Conservation (phyloP, 2,113 vertebrate species). For the Leuciscus idus region DNA sequence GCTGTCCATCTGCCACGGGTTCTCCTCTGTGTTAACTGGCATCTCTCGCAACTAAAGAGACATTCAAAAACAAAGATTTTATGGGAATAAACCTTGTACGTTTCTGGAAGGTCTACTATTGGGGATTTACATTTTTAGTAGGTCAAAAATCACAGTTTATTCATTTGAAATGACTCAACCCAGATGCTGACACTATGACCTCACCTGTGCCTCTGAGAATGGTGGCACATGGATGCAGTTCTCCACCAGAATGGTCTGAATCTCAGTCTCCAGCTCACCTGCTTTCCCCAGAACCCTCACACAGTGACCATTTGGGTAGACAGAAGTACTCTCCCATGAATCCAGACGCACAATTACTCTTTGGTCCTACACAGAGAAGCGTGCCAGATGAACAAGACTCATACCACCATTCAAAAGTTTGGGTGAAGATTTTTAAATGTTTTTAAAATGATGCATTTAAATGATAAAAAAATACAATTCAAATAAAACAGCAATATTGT, state of each 20-base stretch:
- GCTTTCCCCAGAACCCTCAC: conserved; percentile 89
- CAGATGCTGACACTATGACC: conserved; percentile 8
- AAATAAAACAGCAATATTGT: background rate
- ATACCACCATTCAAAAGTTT: too few species aligned
- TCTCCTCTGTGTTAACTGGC: conserved; percentile 80
- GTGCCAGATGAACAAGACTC: background rate
- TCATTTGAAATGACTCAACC: background rate
- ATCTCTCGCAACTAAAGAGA: conserved; percentile 86
- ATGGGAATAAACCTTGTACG: background rate
- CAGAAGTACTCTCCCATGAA: conserved; percentile 90
- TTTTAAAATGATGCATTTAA: background rate
- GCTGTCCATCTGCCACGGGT: conserved; percentile 78
- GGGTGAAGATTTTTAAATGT: background rate
- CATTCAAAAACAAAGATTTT: conserved; percentile 14
- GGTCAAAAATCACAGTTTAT: background rate
- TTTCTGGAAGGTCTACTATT: background rate
- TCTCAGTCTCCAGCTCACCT: conserved; percentile 90
- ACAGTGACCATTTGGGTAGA: conserved; percentile 93
- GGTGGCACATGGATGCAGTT: conserved; percentile 86
- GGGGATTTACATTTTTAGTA: background rate
- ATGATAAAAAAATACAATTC: background rate
- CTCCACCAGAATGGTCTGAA: conserved; percentile 91
- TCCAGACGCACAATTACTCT: conserved; percentile 93
- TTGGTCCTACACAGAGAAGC: conserved; percentile 77
- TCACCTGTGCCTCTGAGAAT: conserved; percentile 96